Conservation (phyloP, 2,888 invertebrate genomes). For the Trichogramma dendrolimi region DNA sequence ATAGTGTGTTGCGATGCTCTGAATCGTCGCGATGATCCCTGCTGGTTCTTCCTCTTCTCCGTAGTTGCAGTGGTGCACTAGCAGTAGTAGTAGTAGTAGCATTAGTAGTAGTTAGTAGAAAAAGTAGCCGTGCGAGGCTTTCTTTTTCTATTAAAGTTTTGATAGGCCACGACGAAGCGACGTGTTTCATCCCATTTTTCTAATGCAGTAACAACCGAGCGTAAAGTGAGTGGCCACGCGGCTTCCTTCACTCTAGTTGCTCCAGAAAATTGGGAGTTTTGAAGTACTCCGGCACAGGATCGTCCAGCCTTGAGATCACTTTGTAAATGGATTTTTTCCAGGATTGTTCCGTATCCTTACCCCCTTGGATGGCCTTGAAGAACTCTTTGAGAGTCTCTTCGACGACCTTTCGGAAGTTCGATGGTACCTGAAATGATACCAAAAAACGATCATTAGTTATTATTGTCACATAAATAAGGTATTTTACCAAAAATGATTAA, state of each 20-base stretch:
- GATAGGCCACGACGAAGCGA: too few relatives aligned
- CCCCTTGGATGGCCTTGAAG: slow-evolving; percentile 95
- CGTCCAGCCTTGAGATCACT: slow-evolving; percentile 97
- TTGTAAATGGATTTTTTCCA: slow-evolving; percentile 99
- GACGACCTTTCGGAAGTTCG: slow-evolving; percentile 93
- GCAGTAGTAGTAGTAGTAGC: slow-evolving; percentile 28
- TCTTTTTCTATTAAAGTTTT: too few relatives aligned
- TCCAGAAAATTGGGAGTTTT: slow-evolving; percentile 99
- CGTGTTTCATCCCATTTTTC: too few relatives aligned
- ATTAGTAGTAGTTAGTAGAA: background rate
- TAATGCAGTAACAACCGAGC: slow-evolving; percentile 26
- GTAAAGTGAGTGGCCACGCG: slow-evolving; percentile 37
- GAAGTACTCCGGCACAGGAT: slow-evolving; percentile 98
- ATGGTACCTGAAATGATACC: slow-evolving; percentile 78
- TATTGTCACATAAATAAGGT: background rate
- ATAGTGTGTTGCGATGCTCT: background rate
- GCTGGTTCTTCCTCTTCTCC: too few relatives aligned
- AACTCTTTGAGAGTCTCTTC: slow-evolving; percentile 98
- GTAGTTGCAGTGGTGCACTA: slow-evolving; percentile 28
- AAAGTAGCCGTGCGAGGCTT: too few relatives aligned
- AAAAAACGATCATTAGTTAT: background rate
- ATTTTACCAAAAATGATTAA: background rate
- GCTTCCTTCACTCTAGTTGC: slow-evolving; percentile 76
- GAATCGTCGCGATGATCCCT: background rate
- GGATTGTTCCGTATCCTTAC: slow-evolving; percentile 96